Base-by-base conservation (phyloP, 2,113 vertebrate species). In the Callospermophilus lateralis region DNA sequence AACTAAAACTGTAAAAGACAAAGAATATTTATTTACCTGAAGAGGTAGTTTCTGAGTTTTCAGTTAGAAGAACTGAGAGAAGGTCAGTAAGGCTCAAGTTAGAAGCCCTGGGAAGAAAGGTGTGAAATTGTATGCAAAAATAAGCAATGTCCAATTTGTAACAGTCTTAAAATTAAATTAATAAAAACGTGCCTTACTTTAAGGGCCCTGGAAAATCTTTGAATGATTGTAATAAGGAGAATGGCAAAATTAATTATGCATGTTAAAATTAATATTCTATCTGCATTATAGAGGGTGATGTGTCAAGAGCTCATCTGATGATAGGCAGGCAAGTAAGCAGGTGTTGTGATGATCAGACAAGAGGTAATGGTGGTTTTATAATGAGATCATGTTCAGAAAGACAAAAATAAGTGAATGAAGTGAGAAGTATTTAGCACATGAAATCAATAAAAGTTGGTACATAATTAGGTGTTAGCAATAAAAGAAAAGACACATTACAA, bases 181-280 rank as follows among this genome's bases (percentile, higher is more conserved):
- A 77, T 67, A 95, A 72, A 70, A 45, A 8, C 53, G 1, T 9
- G 34, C 26, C 15, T 91, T 70, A 84, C 84, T 84, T 67, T 68
- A 89, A 85, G 45, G 67, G 11, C 9, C 74, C 10, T 28, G 11
- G n/a, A 77, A 90, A 95, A 39, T n/a, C 45, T 89, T 84, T 78
- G 87, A 88, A 80, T 11, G 67, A 17, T 73, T 92, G 68, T 94
- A 95, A 88, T 81, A 87, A 88, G 19, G 22, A 94, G 34, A 93
- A 80, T 65, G 51, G 39, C 12, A 95, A 92, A 90, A 90, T n/a
- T 90, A 95, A 94, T 88, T 91, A 72, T 67, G 9, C 7, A 76
- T 86, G 28, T 78, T 92, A 68, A 74, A 81, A 89, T 94, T 34
- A 84, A 12, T 61, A 76, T 58, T 84, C 34, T 34, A 15, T 30